Conservation (phyloP, 2,888 invertebrate genomes). For the Acleris emargana region DNA sequence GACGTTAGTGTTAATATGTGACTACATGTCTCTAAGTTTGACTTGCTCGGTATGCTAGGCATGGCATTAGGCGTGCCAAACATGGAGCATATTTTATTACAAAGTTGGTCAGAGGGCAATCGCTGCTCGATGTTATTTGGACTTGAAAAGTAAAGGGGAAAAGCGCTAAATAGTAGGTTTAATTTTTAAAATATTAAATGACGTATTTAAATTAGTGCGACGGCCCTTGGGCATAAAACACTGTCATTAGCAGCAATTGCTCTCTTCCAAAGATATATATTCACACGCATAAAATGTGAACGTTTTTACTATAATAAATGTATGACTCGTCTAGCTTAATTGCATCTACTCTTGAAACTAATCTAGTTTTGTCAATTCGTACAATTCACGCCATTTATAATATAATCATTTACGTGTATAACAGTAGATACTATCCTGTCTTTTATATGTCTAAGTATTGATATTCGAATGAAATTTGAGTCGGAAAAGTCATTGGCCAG, state of each 20-base stretch:
- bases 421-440: constrained; percentile 22
- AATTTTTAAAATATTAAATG: no score
- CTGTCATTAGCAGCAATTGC: no score
- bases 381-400: constrained; percentile 32
- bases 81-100: background rate
- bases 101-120: no score
- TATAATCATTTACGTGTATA: constrained; percentile 14
- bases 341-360: background rate
- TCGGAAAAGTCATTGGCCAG: constrained; percentile 28
- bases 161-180: no score
- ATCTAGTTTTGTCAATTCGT: constrained; percentile 17
- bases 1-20: constrained; percentile 26
- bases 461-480: constrained; percentile 35
- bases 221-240: no score
- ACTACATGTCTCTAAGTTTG: constrained; percentile 5
- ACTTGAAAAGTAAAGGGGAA: no score
- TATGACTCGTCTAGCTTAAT: constrained; percentile 9
- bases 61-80: background rate
- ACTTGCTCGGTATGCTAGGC: background rate
- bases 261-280: no score
- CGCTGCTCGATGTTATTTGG: no score
- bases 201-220: no score
- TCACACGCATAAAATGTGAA: no score
- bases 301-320: no score
- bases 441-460: constrained; percentile 31